These are phyloP conservation scores for Fukomys damarensis DNA, from an alignment of 2,113 vertebrate genomes.

Conservation along the genomic window DNA sequence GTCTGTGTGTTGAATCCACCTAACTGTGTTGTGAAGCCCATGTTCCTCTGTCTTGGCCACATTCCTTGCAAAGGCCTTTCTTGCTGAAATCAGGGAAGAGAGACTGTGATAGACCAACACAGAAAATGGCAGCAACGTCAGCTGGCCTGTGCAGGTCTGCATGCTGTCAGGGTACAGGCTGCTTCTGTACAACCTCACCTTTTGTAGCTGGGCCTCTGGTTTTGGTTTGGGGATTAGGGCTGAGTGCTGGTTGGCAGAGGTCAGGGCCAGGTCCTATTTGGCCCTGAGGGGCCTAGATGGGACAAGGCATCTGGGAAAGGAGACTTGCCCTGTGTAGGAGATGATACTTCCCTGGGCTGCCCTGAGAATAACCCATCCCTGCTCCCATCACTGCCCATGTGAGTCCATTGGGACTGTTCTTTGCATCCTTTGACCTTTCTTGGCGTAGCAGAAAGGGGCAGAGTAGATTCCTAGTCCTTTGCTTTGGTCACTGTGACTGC, in stretches of 20 bases:
- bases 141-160: not conserved
- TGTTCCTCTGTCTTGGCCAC: not conserved
- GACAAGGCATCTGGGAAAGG: not conserved
- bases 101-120: not conserved
- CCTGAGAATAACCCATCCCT: not conserved
- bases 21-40: not conserved
- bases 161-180: not conserved
- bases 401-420: not conserved
- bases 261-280: not conserved
- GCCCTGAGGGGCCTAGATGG: not conserved
- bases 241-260: not conserved
- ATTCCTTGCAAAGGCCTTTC: not conserved
- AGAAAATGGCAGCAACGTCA: not conserved
- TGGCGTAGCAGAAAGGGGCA: not conserved
- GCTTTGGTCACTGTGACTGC: not conserved
- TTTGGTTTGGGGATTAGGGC: not conserved
- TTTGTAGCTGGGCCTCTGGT: too few relatives aligned
- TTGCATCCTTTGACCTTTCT: not conserved
- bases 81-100: not conserved
- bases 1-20: not conserved
- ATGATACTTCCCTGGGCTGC: not conserved
- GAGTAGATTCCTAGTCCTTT: not conserved
- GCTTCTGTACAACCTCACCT: not conserved
- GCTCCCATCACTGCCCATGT: not conserved
- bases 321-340: not conserved